A percentile compares a stretch with the other conserved stretches of the same genome.
Evolutionary conservation across 2,797 vertebrate species (phyloP).

Genomic region (Lithobates pipiens): DNA sequence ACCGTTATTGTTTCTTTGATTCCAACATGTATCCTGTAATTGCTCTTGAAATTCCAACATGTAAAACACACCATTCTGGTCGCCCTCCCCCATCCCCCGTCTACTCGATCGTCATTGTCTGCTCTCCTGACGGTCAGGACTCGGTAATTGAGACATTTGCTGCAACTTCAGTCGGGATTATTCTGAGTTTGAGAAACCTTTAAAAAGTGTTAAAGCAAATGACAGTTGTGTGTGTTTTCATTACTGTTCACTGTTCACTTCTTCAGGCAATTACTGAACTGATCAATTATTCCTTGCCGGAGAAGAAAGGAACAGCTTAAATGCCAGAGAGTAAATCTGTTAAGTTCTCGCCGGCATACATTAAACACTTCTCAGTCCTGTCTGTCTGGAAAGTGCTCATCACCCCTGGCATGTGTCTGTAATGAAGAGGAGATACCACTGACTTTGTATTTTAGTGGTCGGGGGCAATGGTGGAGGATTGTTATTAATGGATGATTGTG

Average conservation of each 20-base stretch:
- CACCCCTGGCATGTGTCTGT: constrained; percentile 41
- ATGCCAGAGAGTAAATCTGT: constrained; percentile 51
- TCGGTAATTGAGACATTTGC: constrained; percentile 59
- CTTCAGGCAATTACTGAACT: constrained; percentile 65
- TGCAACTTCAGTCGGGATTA: constrained; percentile 46
- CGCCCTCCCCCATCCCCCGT: not conserved
- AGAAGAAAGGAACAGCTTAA: constrained; percentile 59
- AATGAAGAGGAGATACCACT: not conserved
- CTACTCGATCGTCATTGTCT: constrained; percentile 51
- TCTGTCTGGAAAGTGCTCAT: constrained; percentile 8
- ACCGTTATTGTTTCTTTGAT: no score
- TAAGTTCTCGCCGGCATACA: constrained; percentile 50
- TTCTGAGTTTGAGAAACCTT: constrained; percentile 47
- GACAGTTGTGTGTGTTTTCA: constrained; percentile 54
- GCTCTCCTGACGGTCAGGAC: constrained; percentile 56
- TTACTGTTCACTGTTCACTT: constrained; percentile 64
- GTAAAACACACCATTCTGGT: no score
- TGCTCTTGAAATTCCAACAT: no score
- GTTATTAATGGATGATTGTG: no score
- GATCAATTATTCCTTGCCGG: constrained; percentile 63
- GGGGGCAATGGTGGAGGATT: no score
- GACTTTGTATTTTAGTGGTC: no score
- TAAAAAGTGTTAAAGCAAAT: constrained; percentile 52
- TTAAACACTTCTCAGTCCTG: constrained; percentile 38
- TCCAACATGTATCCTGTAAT: no score